A percentile compares a stretch with the other conserved stretches of the same genome.
Conservation (phyloP, 2,797 vertebrate species). For the Scarus forsteni region DNA sequence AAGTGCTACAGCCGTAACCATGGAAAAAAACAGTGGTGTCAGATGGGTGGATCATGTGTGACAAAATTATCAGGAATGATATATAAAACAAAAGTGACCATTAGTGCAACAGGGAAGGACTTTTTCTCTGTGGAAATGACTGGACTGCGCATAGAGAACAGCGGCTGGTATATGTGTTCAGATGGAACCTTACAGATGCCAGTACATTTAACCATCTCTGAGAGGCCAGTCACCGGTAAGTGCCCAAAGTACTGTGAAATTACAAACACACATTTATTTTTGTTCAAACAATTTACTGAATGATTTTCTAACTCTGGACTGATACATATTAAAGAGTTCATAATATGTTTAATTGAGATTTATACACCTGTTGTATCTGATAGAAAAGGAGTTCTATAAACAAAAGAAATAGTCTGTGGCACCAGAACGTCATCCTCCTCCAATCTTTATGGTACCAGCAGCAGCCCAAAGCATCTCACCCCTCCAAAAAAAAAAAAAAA, state of each 20-base stretch:
- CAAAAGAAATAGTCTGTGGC: no score
- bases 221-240: constrained; percentile 23
- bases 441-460: no score
- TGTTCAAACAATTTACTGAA: no score
- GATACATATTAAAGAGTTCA: no score
- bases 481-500: no score
- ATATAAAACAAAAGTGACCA: constrained; percentile 2
- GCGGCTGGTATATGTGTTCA: constrained; percentile 59
- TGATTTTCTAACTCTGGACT: no score
- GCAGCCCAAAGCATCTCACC: no score
- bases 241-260: neutral
- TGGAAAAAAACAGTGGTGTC: constrained; percentile 42
- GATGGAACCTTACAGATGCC: constrained; percentile 56
- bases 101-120: rapidly evolving
- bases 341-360: no score
- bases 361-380: no score
- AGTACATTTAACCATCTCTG: constrained; percentile 30
- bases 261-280: neutral
- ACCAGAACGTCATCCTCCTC: no score
- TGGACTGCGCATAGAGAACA: neutral
- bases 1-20: rapidly evolving
- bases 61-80: neutral
- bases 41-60: constrained; percentile 15
- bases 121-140: constrained; percentile 54
- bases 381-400: no score